These are phyloP conservation scores for Oscheius sp. DNA, from an alignment of 2,888 invertebrate species.

Conservation along the genomic window DNA sequence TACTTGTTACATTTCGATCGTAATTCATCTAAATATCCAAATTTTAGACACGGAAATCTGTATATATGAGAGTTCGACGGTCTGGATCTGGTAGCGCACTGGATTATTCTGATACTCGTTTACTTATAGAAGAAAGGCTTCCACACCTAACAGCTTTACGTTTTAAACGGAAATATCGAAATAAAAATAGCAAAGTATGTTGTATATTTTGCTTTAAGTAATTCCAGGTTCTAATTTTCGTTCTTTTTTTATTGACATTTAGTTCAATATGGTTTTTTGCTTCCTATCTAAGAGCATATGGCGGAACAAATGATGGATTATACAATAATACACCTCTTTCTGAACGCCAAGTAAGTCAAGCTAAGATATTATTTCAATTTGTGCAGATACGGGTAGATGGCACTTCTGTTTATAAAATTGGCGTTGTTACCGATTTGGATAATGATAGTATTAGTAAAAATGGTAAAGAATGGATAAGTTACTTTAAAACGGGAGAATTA, in stretches of 20 bases:
- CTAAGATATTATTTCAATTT: not conserved
- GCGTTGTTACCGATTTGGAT: constrained; percentile 91
- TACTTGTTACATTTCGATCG: no score
- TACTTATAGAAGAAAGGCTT: constrained; percentile 24
- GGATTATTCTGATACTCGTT: constrained; percentile 23
- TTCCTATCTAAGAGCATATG: not conserved
- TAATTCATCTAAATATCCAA: no score
- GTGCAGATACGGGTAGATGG: constrained; percentile 36
- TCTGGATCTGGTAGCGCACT: constrained; percentile 18
- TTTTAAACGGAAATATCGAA: not conserved
- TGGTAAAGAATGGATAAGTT: constrained; percentile 81
- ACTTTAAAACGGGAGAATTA: constrained; percentile 83
- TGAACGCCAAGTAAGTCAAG: not conserved
- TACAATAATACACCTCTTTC: constrained; percentile 22
- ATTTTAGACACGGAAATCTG: no score
- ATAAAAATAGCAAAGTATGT: constrained; percentile 17
- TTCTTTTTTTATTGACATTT: not conserved
- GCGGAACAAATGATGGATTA: not conserved
- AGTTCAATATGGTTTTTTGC: constrained; percentile 5
- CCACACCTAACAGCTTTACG: constrained; percentile 11
- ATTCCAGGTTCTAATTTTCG: not conserved
- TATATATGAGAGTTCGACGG: constrained; percentile 28
- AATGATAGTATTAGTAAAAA: constrained; percentile 80
- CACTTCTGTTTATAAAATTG: constrained; percentile 80
- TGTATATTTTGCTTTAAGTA: not conserved